Base-by-base conservation (phyloP, 2,797 vertebrate genomes). In the Myripristis jacobus region DNA sequence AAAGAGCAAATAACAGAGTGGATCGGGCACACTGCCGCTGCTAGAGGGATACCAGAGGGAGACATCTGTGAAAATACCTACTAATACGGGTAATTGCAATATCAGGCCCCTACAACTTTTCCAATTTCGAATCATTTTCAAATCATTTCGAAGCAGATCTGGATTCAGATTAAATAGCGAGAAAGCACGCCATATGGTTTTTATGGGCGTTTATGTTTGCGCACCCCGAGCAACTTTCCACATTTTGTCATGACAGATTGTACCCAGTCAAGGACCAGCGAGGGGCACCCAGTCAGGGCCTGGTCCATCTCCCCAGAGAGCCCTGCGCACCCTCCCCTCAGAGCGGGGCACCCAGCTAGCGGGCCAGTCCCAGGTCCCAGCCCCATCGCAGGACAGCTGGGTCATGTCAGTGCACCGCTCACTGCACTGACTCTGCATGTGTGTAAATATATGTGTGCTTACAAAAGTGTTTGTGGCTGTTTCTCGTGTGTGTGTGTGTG, bases 231-330 rank as follows among this genome's bases (percentile, higher is more conserved):
- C 10, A 58, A 47, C 43, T 69, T 63, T 82, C 46, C 41, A 58
- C 21, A n/a, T 72, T 56, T 41, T 43, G 59, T 3, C 4, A 71
- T 4, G 56, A 87, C 87, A 90, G 84, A 84, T 73, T 87, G 75
- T 60, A 61, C 67, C 84, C 74, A 72, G 81, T 87, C 70, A 46
- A 77, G 73, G 55, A 91, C 89, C 86, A 82, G 88, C 12, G 63
- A 78, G 54, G 29, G 27, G 55, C 70, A 41, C 58, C 69, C 58
- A 47, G 69, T 70, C 22, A 73, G 66, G 73, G 73, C 51, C 83
- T 70, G 86, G 81, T 81, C 82, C 79, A 68, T 54, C 75, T 60
- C 43, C 54, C 47, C 67, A 38, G 4, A 0, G n/a, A 70, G 68
- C 36, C 50, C 56, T 10, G 24, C n/a, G 13, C 66, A 69, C 76